phyloP scores from a whole-genome alignment of 2,797 vertebrate genomes.

The Chaenodraco wilsoni region DNA sequence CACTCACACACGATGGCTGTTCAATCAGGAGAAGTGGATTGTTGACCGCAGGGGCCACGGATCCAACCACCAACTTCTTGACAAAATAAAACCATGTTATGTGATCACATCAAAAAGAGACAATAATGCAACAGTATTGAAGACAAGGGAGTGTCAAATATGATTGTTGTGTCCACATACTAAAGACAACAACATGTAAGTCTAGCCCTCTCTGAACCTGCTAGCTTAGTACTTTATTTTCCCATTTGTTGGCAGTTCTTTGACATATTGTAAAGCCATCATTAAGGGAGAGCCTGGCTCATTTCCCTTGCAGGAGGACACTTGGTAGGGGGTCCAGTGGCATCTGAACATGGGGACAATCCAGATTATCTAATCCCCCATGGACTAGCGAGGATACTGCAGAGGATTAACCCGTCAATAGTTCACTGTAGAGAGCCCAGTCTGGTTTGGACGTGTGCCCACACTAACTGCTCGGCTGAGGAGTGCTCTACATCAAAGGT shows the following conservation, averaged over 20 bases:
- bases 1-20: no score
- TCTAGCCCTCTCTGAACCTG: not conserved
- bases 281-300: not conserved
- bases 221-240: not conserved
- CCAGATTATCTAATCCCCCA: slow-evolving; percentile 66
- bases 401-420: slow-evolving; percentile 57
- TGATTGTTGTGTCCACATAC: not conserved
- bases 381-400: slow-evolving; percentile 29
- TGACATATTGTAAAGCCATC: slow-evolving; percentile 11
- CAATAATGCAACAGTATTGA: not conserved
- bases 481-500: slow-evolving; percentile 43
- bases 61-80: no score
- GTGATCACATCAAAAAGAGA: not conserved
- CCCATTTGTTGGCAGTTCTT: not conserved
- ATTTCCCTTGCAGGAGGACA: slow-evolving; percentile 44
- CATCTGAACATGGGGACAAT: slow-evolving; percentile 55
- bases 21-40: no score
- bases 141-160: not conserved
- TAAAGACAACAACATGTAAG: not conserved
- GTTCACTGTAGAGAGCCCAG: slow-evolving; percentile 28
- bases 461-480: slow-evolving; percentile 40
- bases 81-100: not conserved
- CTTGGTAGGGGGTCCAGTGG: slow-evolving; percentile 24
- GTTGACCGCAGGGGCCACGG: no score
- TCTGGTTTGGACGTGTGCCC: slow-evolving; percentile 48